These are phyloP conservation scores for Lasiommata megera DNA, from an alignment of 2,888 invertebrate genomes.

Conservation along the genomic window DNA sequence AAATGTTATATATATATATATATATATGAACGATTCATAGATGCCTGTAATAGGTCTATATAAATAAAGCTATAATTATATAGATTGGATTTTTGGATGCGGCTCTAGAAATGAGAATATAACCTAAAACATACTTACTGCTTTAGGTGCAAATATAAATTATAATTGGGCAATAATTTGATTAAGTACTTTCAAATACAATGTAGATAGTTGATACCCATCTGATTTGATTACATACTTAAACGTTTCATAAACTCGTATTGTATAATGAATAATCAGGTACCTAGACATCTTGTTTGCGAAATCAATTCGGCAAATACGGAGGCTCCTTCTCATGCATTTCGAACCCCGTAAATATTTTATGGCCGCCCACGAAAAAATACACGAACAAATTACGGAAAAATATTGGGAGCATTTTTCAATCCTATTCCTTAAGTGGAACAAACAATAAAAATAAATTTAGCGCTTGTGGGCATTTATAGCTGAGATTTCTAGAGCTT, in stretches of 20 bases:
- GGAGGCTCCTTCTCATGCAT: conserved; percentile 60
- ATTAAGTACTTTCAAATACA: no score
- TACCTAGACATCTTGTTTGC: conserved; percentile 54
- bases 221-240: background rate
- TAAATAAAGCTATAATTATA: no score
- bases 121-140: no score
- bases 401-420: conserved; percentile 75
- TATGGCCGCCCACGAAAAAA: conserved; percentile 68
- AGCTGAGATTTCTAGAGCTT: conserved; percentile 73
- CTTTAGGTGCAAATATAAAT: no score
- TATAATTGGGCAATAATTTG: no score
- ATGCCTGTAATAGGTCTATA: no score
- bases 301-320: conserved; percentile 68
- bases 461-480: conserved; percentile 75
- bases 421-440: conserved; percentile 79
- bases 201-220: background rate
- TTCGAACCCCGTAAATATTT: conserved; percentile 76
- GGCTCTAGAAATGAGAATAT: no score
- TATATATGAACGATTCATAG: no score
- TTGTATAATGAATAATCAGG: conserved; percentile 38
- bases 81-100: no score
- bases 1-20: no score
- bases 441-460: conserved; percentile 78
- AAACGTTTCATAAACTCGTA: background rate
- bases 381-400: conserved; percentile 64